Conservation (phyloP, 2,113 vertebrate species). For the Pituophis catenifer region DNA sequence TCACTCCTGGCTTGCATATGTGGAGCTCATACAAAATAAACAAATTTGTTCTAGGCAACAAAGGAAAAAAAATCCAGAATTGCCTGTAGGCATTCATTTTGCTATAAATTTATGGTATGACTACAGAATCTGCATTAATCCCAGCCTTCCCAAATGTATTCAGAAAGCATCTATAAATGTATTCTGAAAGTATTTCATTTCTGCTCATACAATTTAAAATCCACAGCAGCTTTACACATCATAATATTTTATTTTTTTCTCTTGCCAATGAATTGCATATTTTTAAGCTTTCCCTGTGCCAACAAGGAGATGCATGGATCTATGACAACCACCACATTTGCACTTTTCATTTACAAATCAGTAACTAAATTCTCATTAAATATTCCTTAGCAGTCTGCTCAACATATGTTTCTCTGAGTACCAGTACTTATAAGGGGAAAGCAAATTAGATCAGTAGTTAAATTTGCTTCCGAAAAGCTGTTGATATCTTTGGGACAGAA, state of each 20-base stretch:
- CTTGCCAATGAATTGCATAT: slow-evolving; percentile 49
- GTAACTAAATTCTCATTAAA: slow-evolving; percentile 67
- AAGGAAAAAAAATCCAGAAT: slow-evolving; percentile 51
- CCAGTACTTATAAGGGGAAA: slow-evolving; percentile 56
- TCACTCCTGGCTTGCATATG: slow-evolving; percentile 51
- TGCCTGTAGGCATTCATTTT: slow-evolving; percentile 60
- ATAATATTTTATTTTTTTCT: slow-evolving; percentile 35
- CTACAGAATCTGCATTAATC: slow-evolving; percentile 63
- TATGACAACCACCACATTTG: slow-evolving; percentile 66
- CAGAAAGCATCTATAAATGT: slow-evolving; percentile 57
- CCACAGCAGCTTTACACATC: slow-evolving; percentile 46
- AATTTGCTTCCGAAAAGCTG: slow-evolving; percentile 56
- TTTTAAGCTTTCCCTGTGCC: slow-evolving; percentile 56
- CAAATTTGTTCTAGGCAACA: slow-evolving; percentile 47
- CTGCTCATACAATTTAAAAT: slow-evolving; percentile 46
- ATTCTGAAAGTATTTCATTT: slow-evolving; percentile 58
- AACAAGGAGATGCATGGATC: slow-evolving; percentile 55
- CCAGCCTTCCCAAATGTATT: slow-evolving; percentile 56
- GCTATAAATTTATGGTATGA: slow-evolving; percentile 56
- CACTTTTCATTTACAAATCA: slow-evolving; percentile 65
- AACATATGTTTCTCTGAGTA: slow-evolving; percentile 63
- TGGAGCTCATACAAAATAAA: slow-evolving; percentile 42
- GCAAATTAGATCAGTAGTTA: slow-evolving; percentile 61
- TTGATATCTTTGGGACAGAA: slow-evolving; percentile 42
- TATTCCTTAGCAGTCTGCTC: slow-evolving; percentile 64